phyloP scores from a whole-genome alignment of 2,888 invertebrate species.

The Gortyna flavago region DNA sequence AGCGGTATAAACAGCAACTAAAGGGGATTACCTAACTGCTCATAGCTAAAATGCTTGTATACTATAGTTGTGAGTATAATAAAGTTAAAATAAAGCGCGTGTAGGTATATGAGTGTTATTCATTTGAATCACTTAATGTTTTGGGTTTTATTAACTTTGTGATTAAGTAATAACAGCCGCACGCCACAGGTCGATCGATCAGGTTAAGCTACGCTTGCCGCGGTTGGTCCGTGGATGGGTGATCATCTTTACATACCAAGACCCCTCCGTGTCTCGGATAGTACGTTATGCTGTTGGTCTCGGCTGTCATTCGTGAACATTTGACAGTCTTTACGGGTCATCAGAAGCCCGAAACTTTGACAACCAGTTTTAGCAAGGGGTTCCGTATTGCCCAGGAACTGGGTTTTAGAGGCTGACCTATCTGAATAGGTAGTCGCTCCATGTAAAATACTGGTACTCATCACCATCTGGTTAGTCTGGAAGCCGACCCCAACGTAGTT shows the following conservation, averaged over 20 bases:
- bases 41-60: neutral
- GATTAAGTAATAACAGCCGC: neutral
- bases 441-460: neutral
- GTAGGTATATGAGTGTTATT: neutral
- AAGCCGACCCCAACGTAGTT: neutral
- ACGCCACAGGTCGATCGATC: no score
- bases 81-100: neutral
- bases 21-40: neutral
- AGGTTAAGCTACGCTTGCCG: no score
- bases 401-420: no score
- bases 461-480: neutral
- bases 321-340: neutral
- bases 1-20: neutral
- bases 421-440: neutral
- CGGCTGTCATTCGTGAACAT: neutral
- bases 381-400: neutral
- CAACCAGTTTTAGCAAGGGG: neutral
- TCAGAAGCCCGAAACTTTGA: neutral
- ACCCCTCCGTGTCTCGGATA: no score
- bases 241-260: neutral
- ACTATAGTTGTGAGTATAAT: neutral
- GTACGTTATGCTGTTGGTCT: neutral
- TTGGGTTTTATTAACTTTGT: neutral
- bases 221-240: neutral
- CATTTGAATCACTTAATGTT: neutral